Conservation (phyloP, 1,140 invertebrate genomes). For the Dreissena polymorpha region DNA sequence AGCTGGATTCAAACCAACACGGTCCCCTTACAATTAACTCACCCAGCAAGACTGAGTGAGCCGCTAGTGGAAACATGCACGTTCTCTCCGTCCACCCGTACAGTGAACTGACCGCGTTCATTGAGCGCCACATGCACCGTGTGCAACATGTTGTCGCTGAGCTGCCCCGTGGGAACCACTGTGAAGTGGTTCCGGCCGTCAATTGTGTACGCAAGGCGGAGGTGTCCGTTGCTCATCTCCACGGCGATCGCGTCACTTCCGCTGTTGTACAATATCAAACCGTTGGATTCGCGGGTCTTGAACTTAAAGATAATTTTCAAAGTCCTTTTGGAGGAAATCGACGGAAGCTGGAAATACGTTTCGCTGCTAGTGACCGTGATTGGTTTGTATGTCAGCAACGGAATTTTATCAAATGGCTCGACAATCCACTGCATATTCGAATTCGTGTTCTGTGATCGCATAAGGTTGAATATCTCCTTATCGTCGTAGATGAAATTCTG, state of each 20-base stretch:
- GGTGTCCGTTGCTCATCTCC: slow-evolving; percentile 87
- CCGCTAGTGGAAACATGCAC: slow-evolving; percentile 48
- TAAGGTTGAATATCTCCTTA: slow-evolving; percentile 60
- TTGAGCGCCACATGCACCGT: slow-evolving; percentile 92
- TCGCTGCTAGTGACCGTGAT: slow-evolving; percentile 66
- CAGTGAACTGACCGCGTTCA: slow-evolving; percentile 81
- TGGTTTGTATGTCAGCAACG: slow-evolving; percentile 63
- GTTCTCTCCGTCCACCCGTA: slow-evolving; percentile 54
- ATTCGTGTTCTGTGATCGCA: slow-evolving; percentile 40
- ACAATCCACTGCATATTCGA: slow-evolving; percentile 31
- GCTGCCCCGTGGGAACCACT: slow-evolving; percentile 82
- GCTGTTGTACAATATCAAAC: slow-evolving; percentile 94
- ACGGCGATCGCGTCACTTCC: slow-evolving; percentile 96
- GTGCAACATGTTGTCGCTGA: slow-evolving; percentile 97
- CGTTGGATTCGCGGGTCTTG: slow-evolving; percentile 85
- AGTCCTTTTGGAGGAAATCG: slow-evolving; percentile 51
- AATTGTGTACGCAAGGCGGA: slow-evolving; percentile 93
- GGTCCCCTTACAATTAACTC: background rate
- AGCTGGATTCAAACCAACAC: too few relatives aligned
- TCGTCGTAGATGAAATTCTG: slow-evolving; percentile 69
- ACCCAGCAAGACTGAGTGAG: background rate
- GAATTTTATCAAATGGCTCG: slow-evolving; percentile 35
- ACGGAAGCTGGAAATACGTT: slow-evolving; percentile 63
- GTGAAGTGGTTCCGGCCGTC: slow-evolving; percentile 83
- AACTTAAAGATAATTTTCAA: slow-evolving; percentile 72